Base-by-base conservation (phyloP, 2,888 invertebrate genomes). In the Cantharis rufa region DNA sequence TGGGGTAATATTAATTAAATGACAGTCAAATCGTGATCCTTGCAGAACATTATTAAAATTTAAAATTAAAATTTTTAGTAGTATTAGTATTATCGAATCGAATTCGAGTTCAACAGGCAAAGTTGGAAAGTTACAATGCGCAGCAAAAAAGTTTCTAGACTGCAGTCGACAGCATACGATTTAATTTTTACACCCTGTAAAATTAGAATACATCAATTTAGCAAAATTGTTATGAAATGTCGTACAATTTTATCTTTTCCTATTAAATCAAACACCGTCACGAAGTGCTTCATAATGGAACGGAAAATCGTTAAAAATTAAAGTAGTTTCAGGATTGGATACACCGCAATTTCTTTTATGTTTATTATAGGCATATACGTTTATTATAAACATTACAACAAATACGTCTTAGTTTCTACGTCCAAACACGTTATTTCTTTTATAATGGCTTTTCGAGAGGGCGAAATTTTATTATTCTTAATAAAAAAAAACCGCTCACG, bases 301-400 rank as follows among this genome's bases (percentile, higher is more conserved):
- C 75, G 79, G 78, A 80, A 80, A 82, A 82, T 81, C 82, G 80
- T 82, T 78, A 79, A 80, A 81, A 80, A 80, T 80, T 78, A 79
- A 77, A 77, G 75, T 75, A 77, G 80, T 71, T 70, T 73, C 72
- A 77, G 48, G 79, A 82, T 82, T 82, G 82, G 82, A 79, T 77
- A 75, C 72, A 70, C 73, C 70, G 82, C 78, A 75, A 80, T 82
- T 81, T 74, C 77, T 73, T 78, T 78, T 71, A 75, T 75, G 78
- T 82, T 82, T 82, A 82, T 82, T 81, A 78, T 78, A 62, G 79
- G 76, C 68, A 80, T 81, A 78, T 77, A 80, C 78, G 80, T 81
- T 82, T 81, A 81, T 81, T 80, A 80, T 80, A 77, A 80, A 78
- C 76, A 80, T 81, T 80, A 81, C 75, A 75, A 74, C 75, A 75